Base-by-base conservation (phyloP, 2,888 invertebrate genomes). In the Acrobasis suavella region DNA sequence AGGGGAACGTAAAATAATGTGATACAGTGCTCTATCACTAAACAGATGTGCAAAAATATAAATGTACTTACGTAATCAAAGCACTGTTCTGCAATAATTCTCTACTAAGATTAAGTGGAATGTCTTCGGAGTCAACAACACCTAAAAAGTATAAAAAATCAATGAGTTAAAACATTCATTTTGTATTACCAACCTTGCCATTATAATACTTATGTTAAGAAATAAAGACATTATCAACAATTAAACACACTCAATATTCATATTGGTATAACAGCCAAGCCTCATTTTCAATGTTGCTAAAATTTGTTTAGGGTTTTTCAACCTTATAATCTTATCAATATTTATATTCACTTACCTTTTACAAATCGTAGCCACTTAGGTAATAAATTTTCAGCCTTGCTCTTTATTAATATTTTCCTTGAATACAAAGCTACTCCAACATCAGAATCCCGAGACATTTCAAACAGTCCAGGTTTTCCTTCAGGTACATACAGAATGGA, bases 71-170 rank as follows among this genome's bases (percentile, higher is more conserved):
- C 96, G 94, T 94, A 71, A 99, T 98, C 5, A 99, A 93, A 32
- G 95, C 94, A 85, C 98, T 98, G 78, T 99, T 98, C 89, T 99
- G 99, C 58, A 99, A 92, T 65, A 99, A 89, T 87, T 99, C 99
- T 80, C 99, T 94, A 82, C 98, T 99, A 66, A 99, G 93, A 94
- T 99, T 99, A 63, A 99, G 91, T 51, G 99, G 99, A 91, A 99
- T 98, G 87, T 99, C 99, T 93, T 99, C 99, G 0, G 98, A 98
- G 92, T 99, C 99, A 15, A 99, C 98, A 39, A 99, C 98, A 80
- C 98, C 95, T 95, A 77, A 58, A 84, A 85, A 52, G 7, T 32
- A 65, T 64, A 58, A 63, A 61, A 60, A 61, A 10, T 15, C 52
- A 54, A 49, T 50, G 46, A 62, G 42, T 56, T 14, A 50, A n/a